Conservation (phyloP, 2,888 invertebrate genomes). For the Zaprionus lineosus region DNA sequence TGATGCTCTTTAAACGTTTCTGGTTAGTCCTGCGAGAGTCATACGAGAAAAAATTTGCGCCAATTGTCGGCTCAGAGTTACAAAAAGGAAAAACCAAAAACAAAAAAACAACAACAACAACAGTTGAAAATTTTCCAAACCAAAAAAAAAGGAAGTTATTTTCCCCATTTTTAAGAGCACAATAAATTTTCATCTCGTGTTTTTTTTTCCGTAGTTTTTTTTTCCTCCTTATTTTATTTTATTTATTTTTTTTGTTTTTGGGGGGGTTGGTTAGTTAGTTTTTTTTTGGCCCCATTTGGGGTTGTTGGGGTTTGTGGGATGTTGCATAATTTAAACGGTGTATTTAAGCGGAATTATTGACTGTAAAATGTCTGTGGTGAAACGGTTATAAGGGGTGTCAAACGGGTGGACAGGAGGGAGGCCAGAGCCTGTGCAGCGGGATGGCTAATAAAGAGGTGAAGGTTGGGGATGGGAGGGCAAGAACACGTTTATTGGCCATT, state of each 20-base stretch:
- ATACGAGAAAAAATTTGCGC: conserved; percentile 41
- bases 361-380: conserved; percentile 50
- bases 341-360: conserved; percentile 76
- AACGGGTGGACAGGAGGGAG: neutral
- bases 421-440: neutral
- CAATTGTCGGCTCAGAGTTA: conserved; percentile 48
- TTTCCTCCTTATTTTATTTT: conserved; percentile 45
- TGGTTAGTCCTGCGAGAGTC: conserved; percentile 42
- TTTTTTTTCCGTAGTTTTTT: neutral
- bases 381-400: conserved; percentile 3
- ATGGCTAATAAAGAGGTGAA: too few relatives aligned
- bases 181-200: conserved; percentile 34
- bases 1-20: conserved; percentile 68
- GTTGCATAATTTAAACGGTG: conserved; percentile 65
- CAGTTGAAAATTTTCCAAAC: conserved; percentile 27
- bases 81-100: conserved; percentile 12
- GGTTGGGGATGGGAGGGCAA: too few relatives aligned
- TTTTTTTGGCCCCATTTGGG: conserved; percentile 9
- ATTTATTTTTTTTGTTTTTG: conserved; percentile 25
- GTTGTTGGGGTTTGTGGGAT: conserved; percentile 42
- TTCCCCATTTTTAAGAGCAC: conserved; percentile 36
- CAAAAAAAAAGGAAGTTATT: conserved; percentile 62
- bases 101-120: conserved; percentile 3
- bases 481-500: too few relatives aligned
- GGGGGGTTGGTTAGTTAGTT: neutral